These are phyloP conservation scores for Hanleya hanleyi DNA, from an alignment of 2,888 invertebrate genomes.

Conservation along the genomic window DNA sequence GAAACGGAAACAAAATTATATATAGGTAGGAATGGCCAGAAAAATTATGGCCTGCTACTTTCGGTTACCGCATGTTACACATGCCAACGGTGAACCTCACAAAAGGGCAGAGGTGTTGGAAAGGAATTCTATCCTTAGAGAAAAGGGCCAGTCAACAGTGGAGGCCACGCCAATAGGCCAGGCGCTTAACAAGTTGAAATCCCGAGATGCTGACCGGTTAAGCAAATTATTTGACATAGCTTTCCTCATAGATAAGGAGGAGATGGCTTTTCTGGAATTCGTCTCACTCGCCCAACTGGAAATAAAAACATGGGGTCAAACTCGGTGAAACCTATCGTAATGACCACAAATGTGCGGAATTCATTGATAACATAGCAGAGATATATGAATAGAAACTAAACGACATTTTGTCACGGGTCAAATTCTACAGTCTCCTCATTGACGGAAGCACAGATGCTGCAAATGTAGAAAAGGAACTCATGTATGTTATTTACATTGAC, in stretches of 20 bases:
- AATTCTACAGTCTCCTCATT: neutral
- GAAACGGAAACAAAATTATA: too few relatives aligned
- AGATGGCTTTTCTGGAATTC: neutral
- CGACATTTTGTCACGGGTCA: neutral
- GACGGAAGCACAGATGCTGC: neutral
- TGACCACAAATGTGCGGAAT: too few relatives aligned
- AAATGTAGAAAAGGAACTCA: neutral
- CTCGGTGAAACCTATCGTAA: neutral
- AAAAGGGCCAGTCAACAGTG: too few relatives aligned
- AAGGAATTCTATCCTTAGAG: too few relatives aligned
- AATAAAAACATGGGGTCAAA: neutral
- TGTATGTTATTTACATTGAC: neutral
- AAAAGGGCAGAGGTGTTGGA: too few relatives aligned
- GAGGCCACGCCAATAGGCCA: too few relatives aligned
- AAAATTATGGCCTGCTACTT: too few relatives aligned
- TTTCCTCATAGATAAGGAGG: neutral
- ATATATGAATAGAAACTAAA: neutral
- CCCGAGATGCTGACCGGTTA: too few relatives aligned
- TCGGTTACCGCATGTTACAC: too few relatives aligned
- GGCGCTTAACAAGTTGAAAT: too few relatives aligned
- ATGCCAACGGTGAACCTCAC: too few relatives aligned
- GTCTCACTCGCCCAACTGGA: neutral
- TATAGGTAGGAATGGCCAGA: too few relatives aligned
- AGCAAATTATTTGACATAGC: neutral
- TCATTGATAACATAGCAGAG: neutral